Evolutionary conservation across 2,797 vertebrate species (phyloP).

Genomic region (Chelidonichthys spinosus): DNA sequence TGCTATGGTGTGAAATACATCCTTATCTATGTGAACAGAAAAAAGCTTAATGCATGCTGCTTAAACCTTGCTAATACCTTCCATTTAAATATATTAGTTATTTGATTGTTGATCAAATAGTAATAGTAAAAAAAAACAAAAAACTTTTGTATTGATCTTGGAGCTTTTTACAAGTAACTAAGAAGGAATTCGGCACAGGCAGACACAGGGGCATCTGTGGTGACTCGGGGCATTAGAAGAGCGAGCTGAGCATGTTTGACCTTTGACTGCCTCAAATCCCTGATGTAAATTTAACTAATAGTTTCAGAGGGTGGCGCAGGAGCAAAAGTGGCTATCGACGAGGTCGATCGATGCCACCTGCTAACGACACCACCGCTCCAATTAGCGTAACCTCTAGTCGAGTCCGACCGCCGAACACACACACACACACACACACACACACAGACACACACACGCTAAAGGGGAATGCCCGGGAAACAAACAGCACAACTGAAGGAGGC

Average conservation of each 20-base stretch:
- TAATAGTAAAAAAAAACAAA: constrained; percentile 12
- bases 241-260: constrained; percentile 72
- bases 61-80: constrained; percentile 40
- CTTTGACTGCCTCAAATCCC: constrained; percentile 80
- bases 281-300: constrained; percentile 84
- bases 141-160: constrained; percentile 20
- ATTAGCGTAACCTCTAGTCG: constrained; percentile 73
- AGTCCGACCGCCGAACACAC: constrained; percentile 40
- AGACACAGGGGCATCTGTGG: constrained; percentile 45
- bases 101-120: constrained; percentile 28
- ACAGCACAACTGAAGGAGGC: constrained; percentile 10
- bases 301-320: constrained; percentile 73
- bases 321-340: constrained; percentile 82
- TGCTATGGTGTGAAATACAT: constrained; percentile 51
- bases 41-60: constrained; percentile 40
- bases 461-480: constrained; percentile 44
- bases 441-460: constrained; percentile 14
- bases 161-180: constrained; percentile 17
- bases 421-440: constrained; percentile 2
- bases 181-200: constrained; percentile 26
- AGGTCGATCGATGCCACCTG: constrained; percentile 85
- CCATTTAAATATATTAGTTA: constrained; percentile 35
- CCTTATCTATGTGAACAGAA: constrained; percentile 48
- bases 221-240: constrained; percentile 64
- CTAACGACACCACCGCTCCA: constrained; percentile 79